A percentile compares a stretch with the other conserved stretches of the same genome.
Evolutionary conservation across 2,797 vertebrate species (phyloP).

Genomic region (Manis pentadactyla): DNA sequence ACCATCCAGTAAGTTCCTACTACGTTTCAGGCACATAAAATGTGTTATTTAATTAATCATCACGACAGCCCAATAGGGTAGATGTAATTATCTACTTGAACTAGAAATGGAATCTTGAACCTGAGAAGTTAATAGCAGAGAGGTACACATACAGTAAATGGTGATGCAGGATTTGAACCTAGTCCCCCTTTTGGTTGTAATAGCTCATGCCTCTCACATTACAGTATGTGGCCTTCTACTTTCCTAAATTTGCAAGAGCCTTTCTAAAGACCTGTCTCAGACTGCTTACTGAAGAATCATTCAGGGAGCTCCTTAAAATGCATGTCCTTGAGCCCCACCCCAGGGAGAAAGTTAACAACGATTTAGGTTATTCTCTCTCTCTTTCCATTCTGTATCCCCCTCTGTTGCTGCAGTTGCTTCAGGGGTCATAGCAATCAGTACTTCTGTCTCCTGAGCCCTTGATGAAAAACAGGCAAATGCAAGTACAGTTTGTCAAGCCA

Average conservation of each 20-base stretch:
- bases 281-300: neutral
- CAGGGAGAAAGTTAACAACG: neutral
- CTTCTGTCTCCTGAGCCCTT: neutral
- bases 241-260: neutral
- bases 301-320: neutral
- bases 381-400: neutral
- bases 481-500: neutral
- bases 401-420: neutral
- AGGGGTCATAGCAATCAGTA: too few species aligned
- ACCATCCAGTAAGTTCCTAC: neutral
- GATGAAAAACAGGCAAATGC: slow-evolving; percentile 5
- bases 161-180: neutral
- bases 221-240: neutral
- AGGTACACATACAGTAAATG: neutral
- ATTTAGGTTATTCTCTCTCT: neutral
- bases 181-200: neutral
- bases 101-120: too few species aligned
- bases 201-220: neutral
- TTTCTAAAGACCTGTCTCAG: neutral
- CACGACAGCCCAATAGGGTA: neutral
- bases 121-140: neutral
- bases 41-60: neutral
- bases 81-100: neutral
- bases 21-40: neutral
- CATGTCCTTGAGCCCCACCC: neutral